Evolutionary conservation across 2,113 vertebrate species (phyloP).

Genomic region (Cyprinus carpio): DNA sequence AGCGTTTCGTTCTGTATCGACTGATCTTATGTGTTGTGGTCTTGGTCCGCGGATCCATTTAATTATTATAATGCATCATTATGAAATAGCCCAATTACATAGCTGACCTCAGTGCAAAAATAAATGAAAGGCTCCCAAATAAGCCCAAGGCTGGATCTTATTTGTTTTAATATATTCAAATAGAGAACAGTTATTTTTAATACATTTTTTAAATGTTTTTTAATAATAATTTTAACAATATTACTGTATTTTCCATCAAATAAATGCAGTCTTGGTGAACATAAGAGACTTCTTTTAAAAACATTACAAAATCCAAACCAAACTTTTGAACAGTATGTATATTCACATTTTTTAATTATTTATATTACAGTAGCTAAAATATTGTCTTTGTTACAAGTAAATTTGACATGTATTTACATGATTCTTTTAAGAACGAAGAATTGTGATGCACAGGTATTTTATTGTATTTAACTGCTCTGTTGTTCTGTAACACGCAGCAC

Average conservation of each 20-base stretch:
- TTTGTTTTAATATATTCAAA: no score
- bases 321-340: no score
- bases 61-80: slow-evolving; percentile 13
- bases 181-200: no score
- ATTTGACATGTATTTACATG: background rate
- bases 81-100: slow-evolving; percentile 1
- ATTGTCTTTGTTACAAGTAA: no score
- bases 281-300: no score
- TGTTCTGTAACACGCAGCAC: background rate
- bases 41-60: slow-evolving; percentile 16
- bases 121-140: slow-evolving; percentile 34
- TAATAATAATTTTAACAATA: no score
- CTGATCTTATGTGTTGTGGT: background rate
- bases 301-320: no score
- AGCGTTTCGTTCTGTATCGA: background rate
- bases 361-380: no score
- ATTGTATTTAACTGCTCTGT: background rate
- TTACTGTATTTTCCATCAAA: no score
- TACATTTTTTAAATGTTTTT: no score
- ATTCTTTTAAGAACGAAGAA: background rate
- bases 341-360: no score
- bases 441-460: background rate
- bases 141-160: slow-evolving; percentile 28
- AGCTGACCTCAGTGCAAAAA: slow-evolving; percentile 17
- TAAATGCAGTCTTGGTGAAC: no score